These are phyloP conservation scores for Dysmachus trigonus DNA, from an alignment of 2,888 invertebrate species.

Conservation along the genomic window DNA sequence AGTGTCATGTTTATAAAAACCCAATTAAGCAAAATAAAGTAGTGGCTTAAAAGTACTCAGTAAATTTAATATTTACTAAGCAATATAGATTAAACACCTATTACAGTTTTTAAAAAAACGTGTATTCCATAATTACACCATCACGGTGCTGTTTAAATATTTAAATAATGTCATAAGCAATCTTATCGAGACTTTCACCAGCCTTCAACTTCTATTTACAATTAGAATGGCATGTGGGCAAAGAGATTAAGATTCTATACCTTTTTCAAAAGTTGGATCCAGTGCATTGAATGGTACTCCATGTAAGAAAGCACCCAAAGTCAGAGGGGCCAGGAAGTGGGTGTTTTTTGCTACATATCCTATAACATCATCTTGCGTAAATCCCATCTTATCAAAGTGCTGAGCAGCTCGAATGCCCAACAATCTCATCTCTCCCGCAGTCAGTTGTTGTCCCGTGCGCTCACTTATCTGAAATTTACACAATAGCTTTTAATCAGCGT, in stretches of 20 bases:
- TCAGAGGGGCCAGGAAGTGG: slow-evolving; percentile 58
- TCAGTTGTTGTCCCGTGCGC: slow-evolving; percentile 57
- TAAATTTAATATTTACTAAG: not conserved
- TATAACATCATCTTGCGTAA: slow-evolving; percentile 59
- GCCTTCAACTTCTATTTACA: not conserved
- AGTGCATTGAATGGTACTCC: slow-evolving; percentile 60
- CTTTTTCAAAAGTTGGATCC: slow-evolving; percentile 57
- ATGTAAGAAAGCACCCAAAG: slow-evolving; percentile 58
- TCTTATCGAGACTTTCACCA: not conserved
- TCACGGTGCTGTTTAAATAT: not conserved
- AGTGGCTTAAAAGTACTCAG: not conserved
- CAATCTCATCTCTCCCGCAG: slow-evolving; percentile 57
- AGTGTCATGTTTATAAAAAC: not conserved
- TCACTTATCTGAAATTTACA: slow-evolving; percentile 57
- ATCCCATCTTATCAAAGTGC: slow-evolving; percentile 45
- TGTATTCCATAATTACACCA: not conserved
- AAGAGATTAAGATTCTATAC: slow-evolving; percentile 39
- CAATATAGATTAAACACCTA: not conserved
- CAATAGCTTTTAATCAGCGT: not conserved
- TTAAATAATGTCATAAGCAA: not conserved
- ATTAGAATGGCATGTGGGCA: not conserved
- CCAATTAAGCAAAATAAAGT: not conserved
- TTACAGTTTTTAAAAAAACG: not conserved
- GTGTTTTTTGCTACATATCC: slow-evolving; percentile 59
- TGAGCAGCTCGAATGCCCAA: slow-evolving; percentile 53